phyloP scores from a whole-genome alignment of 1,140 invertebrate genomes.

The Drosophila chauvacae region DNA sequence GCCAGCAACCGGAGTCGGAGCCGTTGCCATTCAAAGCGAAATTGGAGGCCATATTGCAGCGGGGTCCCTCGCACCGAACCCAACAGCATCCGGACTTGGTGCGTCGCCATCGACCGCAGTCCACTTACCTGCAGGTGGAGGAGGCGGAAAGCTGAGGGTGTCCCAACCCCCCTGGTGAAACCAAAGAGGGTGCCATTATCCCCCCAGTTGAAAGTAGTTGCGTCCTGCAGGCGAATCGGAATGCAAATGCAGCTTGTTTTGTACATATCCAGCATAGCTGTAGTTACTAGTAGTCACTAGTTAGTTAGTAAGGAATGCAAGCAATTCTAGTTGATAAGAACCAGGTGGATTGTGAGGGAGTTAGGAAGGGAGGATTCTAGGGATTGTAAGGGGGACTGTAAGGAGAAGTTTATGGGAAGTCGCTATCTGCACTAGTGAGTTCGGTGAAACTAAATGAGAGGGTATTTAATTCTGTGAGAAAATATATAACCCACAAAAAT shows the following conservation, averaged over 20 bases:
- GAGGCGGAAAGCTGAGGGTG: conserved; percentile 47
- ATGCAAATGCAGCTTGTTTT: conserved; percentile 39
- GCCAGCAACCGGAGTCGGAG: conserved; percentile 28
- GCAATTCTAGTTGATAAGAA: conserved; percentile 69
- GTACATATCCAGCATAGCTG: conserved; percentile 43
- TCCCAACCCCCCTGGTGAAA: neutral
- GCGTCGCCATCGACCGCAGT: conserved; percentile 65
- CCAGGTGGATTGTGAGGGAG: conserved; percentile 3
- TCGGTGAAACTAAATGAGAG: neutral
- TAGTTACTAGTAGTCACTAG: conserved; percentile 43
- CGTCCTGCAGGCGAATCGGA: conserved; percentile 31
- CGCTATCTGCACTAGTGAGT: no score
- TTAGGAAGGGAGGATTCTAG: neutral
- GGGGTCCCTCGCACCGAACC: conserved; percentile 78
- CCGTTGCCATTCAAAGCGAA: conserved; percentile 78
- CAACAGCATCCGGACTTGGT: conserved; percentile 65
- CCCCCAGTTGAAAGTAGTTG: conserved; percentile 29
- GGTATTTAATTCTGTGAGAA: neutral
- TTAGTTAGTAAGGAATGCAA: conserved; percentile 38
- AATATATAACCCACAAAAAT: neutral
- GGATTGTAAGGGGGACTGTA: neutral
- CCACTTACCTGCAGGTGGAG: conserved; percentile 50
- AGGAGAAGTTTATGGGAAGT: neutral
- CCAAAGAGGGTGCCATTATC: conserved; percentile 48
- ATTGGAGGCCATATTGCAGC: conserved; percentile 80